Conservation (phyloP, 2,797 vertebrate genomes). For the Schizothorax lantsangensis region DNA sequence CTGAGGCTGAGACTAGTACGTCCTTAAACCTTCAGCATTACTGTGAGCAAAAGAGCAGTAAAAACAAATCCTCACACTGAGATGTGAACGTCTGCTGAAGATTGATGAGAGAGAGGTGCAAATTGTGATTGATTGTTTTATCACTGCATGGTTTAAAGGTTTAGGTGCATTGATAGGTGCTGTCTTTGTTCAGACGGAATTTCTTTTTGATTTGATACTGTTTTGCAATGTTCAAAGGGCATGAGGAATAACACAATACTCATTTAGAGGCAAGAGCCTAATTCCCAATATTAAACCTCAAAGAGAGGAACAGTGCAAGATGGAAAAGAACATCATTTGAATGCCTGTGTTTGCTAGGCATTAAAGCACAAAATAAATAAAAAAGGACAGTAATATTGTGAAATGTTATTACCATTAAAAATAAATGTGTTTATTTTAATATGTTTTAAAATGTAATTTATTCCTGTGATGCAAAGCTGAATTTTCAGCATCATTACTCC, state of each 20-base stretch:
- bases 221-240: not conserved
- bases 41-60: not conserved
- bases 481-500: no score
- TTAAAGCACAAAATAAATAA: not conserved
- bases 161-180: not conserved
- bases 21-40: not conserved
- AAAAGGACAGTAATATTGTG: no score
- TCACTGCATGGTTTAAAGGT: not conserved
- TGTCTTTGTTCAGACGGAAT: not conserved
- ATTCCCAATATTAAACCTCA: not conserved
- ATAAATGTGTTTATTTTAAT: no score
- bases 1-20: not conserved
- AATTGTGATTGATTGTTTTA: not conserved
- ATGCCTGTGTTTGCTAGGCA: not conserved
- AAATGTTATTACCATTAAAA: no score
- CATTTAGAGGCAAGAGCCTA: not conserved
- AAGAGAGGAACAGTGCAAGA: not conserved
- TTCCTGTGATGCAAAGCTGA: no score
- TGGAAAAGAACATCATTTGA: not conserved
- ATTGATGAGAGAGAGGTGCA: not conserved
- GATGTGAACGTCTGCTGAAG: not conserved
- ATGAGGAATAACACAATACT: not conserved
- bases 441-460: no score
- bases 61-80: constrained; percentile 4
- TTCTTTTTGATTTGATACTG: not conserved